Base-by-base conservation (phyloP, 1,140 invertebrate species). In the Pseudomyrmex dendroicus region DNA sequence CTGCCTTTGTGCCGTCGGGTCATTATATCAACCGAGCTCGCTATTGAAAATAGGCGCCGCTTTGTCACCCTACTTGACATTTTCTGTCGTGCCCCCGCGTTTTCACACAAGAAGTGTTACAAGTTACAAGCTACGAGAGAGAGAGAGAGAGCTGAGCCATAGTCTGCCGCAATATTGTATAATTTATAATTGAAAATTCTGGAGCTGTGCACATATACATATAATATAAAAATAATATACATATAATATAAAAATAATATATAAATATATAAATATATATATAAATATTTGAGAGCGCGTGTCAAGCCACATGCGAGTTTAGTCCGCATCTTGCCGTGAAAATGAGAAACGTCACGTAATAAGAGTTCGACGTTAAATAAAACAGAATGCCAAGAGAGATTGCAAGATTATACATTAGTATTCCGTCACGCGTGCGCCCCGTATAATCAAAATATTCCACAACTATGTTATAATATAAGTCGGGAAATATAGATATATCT, bases 21-120 rank as follows among this genome's bases (percentile, higher is more conserved):
- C 22, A 73, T 85, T 85, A 76, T 77, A 66, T 87, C 82, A 84
- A 84, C 78, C 73, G 56, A 46, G 59, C 3, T 25, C 52, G 73
- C 25, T 52, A 56, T 56, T 54, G 48, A 66, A 67, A 83, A 86
- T 86, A 63, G 20, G 22, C 64, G 54, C 12, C 52, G 52, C 66
- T 72, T 80, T 50, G 66, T 80, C 76, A 72, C 54, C 44, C 66
- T 59, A 72, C 76, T 70, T 80, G 76, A 59, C 66, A 59, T 72
- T 80, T 80, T 78, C 76, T 25, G 13, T 59, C 52, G 22, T 52
- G 76, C 76, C 64, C 44, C 52, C 54, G 46, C 66, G 17, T 35
- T 56, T 70, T 25, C 46, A 59, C 56, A n/a, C 57, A 22, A 22
- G 35, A 35, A 35, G 35, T 35, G 35, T 35, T 80, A 80, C 25